Evolutionary conservation across 2,797 vertebrate species (phyloP).

Genomic region (Anolis apletophallus): DNA sequence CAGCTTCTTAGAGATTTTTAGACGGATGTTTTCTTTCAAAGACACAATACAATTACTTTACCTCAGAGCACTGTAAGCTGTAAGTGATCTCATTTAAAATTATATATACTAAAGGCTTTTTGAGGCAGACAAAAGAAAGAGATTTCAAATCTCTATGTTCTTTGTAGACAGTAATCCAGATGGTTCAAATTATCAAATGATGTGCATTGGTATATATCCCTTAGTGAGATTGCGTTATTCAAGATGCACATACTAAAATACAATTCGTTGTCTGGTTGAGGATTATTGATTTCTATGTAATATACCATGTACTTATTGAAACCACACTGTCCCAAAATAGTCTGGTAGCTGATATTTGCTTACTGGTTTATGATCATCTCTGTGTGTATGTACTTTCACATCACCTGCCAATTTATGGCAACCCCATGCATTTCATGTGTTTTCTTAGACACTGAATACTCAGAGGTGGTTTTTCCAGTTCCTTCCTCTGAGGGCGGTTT

Average conservation of each 20-base stretch:
- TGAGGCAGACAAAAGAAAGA: slow-evolving; percentile 1
- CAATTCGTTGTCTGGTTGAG: background rate
- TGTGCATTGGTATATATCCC: background rate
- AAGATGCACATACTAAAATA: background rate
- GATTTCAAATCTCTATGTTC: background rate
- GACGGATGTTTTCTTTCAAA: slow-evolving; percentile 22
- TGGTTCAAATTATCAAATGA: slow-evolving; percentile 23
- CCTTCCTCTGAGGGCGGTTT: too few species aligned
- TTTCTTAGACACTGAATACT: too few species aligned
- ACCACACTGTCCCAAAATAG: background rate
- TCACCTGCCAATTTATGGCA: too few species aligned
- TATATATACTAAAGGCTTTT: background rate
- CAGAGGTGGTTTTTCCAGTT: too few species aligned
- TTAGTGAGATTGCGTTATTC: slow-evolving; percentile 10
- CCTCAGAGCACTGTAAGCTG: background rate
- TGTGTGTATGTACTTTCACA: too few species aligned
- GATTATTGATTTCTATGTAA: background rate
- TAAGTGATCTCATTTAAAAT: slow-evolving; percentile 19
- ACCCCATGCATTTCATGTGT: too few species aligned
- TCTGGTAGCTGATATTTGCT: background rate
- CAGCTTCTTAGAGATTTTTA: background rate
- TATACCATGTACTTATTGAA: background rate
- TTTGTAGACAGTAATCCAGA: slow-evolving; percentile 7
- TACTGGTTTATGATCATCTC: background rate
- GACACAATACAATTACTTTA: slow-evolving; percentile 10